These are phyloP conservation scores for Erynnis tages DNA, from an alignment of 2,888 invertebrate species.

Conservation along the genomic window DNA sequence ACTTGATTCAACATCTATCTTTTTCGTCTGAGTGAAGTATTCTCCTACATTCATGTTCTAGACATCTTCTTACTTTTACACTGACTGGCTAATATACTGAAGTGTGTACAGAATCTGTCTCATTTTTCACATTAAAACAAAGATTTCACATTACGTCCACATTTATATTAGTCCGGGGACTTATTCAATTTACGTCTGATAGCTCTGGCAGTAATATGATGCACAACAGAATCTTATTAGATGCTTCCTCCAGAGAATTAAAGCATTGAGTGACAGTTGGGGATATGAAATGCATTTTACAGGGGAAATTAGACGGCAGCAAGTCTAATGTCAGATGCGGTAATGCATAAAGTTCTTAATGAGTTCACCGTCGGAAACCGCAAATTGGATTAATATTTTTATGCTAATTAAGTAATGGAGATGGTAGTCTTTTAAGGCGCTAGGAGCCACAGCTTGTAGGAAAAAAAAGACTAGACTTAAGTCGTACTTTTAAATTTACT, in stretches of 20 bases:
- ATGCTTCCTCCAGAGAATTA: conserved; percentile 44
- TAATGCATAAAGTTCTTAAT: conserved; percentile 74
- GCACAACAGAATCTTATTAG: conserved; percentile 56
- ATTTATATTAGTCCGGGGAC: conserved; percentile 30
- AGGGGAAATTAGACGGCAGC: conserved; percentile 44
- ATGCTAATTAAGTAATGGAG: conserved; percentile 15
- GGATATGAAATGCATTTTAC: conserved; percentile 63
- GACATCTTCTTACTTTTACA: too few relatives aligned
- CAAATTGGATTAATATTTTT: conserved; percentile 73
- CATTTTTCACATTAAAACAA: neutral
- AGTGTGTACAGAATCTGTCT: too few relatives aligned
- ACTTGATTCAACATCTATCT: too few relatives aligned
- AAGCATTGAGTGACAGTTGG: conserved; percentile 42
- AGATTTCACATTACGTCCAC: neutral
- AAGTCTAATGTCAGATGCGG: conserved; percentile 66
- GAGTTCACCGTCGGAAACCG: conserved; percentile 69
- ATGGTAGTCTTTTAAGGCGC: neutral
- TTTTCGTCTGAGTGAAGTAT: too few relatives aligned
- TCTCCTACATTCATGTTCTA: too few relatives aligned
- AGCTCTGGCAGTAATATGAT: conserved; percentile 56
- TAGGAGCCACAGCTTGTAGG: too few relatives aligned
- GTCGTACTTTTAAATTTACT: too few relatives aligned
- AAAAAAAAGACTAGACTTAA: too few relatives aligned
- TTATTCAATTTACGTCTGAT: conserved; percentile 52
- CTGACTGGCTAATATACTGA: too few relatives aligned